Evolutionary conservation across 2,888 invertebrate genomes (phyloP).

Genomic region (Dinocampus coccinellae): DNA sequence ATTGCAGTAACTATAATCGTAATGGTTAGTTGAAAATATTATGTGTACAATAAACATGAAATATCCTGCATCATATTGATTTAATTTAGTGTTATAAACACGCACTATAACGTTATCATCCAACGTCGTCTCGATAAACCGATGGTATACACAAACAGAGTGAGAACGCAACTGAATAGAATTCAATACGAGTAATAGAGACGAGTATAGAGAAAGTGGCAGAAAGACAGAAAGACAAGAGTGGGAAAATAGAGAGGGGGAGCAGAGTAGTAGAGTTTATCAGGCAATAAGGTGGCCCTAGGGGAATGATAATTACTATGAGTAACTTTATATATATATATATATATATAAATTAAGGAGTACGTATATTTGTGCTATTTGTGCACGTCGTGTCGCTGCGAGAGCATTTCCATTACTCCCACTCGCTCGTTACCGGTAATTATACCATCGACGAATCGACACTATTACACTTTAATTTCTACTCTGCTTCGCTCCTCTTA

Average conservation of each 20-base stretch:
- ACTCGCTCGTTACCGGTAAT: slow-evolving; percentile 34
- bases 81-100: slow-evolving; percentile 19
- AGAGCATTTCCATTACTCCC: slow-evolving; percentile 30
- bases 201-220: too few species aligned
- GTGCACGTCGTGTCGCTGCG: slow-evolving; percentile 24
- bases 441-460: slow-evolving; percentile 32
- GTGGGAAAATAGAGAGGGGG: too few species aligned
- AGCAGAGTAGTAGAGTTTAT: not conserved
- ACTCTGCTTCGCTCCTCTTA: not conserved
- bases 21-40: not conserved
- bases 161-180: not conserved
- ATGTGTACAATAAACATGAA: not conserved
- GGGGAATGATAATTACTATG: not conserved
- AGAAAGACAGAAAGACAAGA: too few species aligned
- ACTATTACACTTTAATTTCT: not conserved
- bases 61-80: slow-evolving; percentile 27
- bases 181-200: not conserved
- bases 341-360: not conserved
- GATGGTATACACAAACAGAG: not conserved
- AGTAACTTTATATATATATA: not conserved
- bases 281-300: not conserved
- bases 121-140: not conserved
- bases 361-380: slow-evolving; percentile 11
- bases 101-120: not conserved
- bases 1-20: not conserved